Conservation (phyloP, 1,140 invertebrate species). For the Carposina sasakii region DNA sequence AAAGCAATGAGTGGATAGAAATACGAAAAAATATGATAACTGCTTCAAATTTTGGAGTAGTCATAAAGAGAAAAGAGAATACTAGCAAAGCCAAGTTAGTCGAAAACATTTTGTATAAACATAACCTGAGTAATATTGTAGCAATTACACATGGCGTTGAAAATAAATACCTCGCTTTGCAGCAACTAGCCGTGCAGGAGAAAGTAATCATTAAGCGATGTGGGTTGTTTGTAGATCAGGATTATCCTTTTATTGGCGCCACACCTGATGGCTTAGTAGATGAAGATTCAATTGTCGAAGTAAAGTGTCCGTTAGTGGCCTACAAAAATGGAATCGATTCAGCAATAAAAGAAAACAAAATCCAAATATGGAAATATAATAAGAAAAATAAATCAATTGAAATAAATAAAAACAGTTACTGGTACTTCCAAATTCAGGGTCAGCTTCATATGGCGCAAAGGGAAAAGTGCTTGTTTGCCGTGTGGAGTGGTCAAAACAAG, state of each 20-base stretch:
- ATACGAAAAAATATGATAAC: slow-evolving; percentile 23
- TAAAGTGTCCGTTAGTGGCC: slow-evolving; percentile 20
- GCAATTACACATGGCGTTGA: slow-evolving; percentile 32
- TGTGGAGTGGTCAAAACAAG: slow-evolving; percentile 17
- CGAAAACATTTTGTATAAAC: slow-evolving; percentile 20
- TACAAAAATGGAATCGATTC: slow-evolving; percentile 2
- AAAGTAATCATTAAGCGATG: slow-evolving; percentile 1
- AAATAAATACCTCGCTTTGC: slow-evolving; percentile 33
- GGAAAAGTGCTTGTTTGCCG: slow-evolving; percentile 15
- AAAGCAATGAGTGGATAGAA: slow-evolving; percentile 22
- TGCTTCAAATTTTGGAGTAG: slow-evolving; percentile 21
- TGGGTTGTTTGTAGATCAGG: slow-evolving; percentile 10
- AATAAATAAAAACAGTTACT: slow-evolving; percentile 19
- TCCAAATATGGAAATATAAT: slow-evolving; percentile 12
- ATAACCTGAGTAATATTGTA: slow-evolving; percentile 14
- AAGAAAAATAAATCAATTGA: slow-evolving; percentile 3
- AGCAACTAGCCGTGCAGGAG: slow-evolving; percentile 26
- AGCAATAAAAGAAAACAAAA: slow-evolving; percentile 16
- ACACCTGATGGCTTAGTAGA: slow-evolving; percentile 38
- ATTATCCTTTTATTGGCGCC: slow-evolving; percentile 14
- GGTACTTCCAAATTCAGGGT: slow-evolving; percentile 24
- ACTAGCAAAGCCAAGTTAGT: slow-evolving; percentile 12
- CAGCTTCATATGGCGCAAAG: slow-evolving; percentile 20
- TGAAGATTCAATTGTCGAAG: slow-evolving; percentile 26
- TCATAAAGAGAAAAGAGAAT: slow-evolving; percentile 8